Base-by-base conservation (phyloP, 2,888 invertebrate species). In the Stegana nigrithorax region DNA sequence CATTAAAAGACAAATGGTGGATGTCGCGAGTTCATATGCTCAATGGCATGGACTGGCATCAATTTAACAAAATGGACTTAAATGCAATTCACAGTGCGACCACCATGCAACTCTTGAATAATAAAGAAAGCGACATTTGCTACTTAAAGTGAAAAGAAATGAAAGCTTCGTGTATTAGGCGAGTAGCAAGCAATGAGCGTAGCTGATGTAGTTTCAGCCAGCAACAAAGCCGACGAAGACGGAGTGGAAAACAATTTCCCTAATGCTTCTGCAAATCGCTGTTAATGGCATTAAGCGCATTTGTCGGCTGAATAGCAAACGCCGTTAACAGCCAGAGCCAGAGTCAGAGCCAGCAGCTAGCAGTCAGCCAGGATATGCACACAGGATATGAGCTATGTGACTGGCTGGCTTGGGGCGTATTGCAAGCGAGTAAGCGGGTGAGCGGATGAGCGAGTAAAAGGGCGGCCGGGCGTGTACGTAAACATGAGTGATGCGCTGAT, bases 401-500 rank as follows among this genome's bases (percentile, higher is more conserved):
- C 25, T 19, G 32, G 56, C 39, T 56, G 56, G 21, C 6, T 7
- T 14, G 42, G 12, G 51, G n/a, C 21, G 44, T 12, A n/a, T 39
- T 26, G 23, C 12, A n/a, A 19, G 64, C n/a, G 36, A 36, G 36
- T 36, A n/a, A 36, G 36, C n/a, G 10, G 12, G n/a, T n/a, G 36
- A n/a, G 36, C 10, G 36, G n/a, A 36, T 36, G 36, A 36, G 36
- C 36, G 29, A 53, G 51, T 55, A 23, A 5, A 14, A 10, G 39
- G 39, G 21, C 23, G 45, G 7, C 12, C 44, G 62, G 32, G 59
- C 65, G 66, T 6, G 63, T 62, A 70, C 60, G 73, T 63, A 77
- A 78, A 78, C 81, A 81, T 82, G 81, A 82, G 71, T 76, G 83
- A 83, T 82, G 81, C 81, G 80, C 81, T 73, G 82, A 82, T 82